Conservation (phyloP, 1,140 invertebrate species). For the Bombyx mandarina region DNA sequence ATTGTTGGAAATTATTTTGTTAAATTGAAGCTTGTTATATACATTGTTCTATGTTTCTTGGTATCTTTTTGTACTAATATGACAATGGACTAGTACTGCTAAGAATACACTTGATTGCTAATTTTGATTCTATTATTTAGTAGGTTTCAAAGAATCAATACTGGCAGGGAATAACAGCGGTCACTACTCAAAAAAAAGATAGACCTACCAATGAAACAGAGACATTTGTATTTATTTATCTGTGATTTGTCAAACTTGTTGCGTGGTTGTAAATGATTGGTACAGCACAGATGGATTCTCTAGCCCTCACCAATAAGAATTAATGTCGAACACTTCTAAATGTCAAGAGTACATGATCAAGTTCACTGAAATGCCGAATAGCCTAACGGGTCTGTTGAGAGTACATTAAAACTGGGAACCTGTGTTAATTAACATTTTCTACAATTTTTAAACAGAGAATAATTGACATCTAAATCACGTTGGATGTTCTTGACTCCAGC, state of each 20-base stretch:
- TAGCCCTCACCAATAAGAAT: conserved; percentile 8
- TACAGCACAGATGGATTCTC: neutral
- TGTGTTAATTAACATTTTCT: neutral
- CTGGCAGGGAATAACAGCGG: neutral
- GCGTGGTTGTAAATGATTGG: conserved; percentile 29
- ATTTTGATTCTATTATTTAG: neutral
- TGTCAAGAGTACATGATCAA: conserved; percentile 3
- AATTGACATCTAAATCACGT: neutral
- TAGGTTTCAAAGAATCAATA: neutral
- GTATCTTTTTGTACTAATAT: neutral
- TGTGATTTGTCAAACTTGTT: conserved; percentile 26
- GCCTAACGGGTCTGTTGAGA: too few species aligned
- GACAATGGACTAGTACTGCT: neutral
- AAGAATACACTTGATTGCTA: neutral
- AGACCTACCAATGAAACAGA: conserved; percentile 23
- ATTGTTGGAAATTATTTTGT: too few species aligned
- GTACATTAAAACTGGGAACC: too few species aligned
- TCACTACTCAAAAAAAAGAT: neutral
- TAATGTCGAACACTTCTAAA: neutral
- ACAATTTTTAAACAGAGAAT: neutral
- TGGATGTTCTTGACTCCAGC: conserved; percentile 6
- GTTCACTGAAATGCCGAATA: neutral
- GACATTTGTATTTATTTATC: conserved; percentile 34
- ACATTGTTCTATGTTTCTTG: neutral
- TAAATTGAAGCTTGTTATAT: neutral